Evolutionary conservation across 2,113 vertebrate species (phyloP).

Genomic region (Dicrurus megarhynchus): DNA sequence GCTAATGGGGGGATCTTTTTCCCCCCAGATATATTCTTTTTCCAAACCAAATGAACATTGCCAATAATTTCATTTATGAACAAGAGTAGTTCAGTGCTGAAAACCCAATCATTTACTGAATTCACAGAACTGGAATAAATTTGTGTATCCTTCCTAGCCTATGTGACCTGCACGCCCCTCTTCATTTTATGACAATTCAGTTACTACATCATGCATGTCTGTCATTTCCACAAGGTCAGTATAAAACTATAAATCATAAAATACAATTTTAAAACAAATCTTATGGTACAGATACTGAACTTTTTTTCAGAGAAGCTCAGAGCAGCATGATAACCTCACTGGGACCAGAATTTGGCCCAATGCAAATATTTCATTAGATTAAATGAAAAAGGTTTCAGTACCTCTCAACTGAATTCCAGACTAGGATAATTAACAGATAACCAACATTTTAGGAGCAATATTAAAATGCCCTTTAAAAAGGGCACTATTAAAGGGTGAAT

Average conservation of each 20-base stretch:
- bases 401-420: not conserved
- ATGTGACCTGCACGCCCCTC: rapidly evolving
- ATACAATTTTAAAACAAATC: not conserved
- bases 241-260: not conserved
- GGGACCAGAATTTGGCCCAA: not conserved
- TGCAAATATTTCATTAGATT: not conserved
- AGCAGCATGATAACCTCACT: not conserved
- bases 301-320: not conserved
- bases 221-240: not conserved
- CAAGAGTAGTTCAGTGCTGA: not conserved
- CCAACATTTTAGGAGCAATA: not conserved
- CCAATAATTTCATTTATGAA: not conserved
- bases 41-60: not conserved
- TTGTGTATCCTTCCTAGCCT: not conserved
- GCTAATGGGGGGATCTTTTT: not conserved
- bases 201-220: not conserved
- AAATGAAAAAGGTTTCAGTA: not conserved
- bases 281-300: not conserved
- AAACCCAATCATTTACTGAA: not conserved
- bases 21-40: not conserved
- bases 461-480: not conserved
- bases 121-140: not conserved
- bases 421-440: not conserved
- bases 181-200: not conserved
- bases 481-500: not conserved